Evolutionary conservation across 1,140 invertebrate genomes (phyloP), one percentile per base, ranked within the genome.

Genomic region (Orius laevigatus): DNA sequence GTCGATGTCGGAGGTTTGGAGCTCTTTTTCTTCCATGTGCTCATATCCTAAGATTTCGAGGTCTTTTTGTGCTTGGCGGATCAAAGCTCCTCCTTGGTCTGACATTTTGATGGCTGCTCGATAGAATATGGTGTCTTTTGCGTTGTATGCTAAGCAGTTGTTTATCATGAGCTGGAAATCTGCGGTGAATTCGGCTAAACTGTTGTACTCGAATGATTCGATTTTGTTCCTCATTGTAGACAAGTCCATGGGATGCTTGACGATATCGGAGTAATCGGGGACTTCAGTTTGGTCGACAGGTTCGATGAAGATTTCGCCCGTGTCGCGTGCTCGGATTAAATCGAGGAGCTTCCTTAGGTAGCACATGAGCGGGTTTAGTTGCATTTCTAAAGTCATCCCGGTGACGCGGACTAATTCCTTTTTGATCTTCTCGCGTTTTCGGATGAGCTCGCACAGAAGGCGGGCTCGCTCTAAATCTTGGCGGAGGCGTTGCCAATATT

Each of bases 101-200:
- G 83, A 74, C 75, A 95, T 81, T 58, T 81, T 84, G 1, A 88
- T 67, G 11, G 84, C 92, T 5, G 87, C 82, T 51, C 81, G 76
- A 64, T 82, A 81, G 60, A 77, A 78, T 41, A 86, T 79, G 0
- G 91, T 95, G 57, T 93, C 89, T 63, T 89, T 91, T 46, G 86
- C 82, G 67, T 97, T 96, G 60, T 97, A 98, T 0, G 79, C 83
- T 49, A 93, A 70, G 62, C 93, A 98, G 62, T 97, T 98, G 46
- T 78, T 78, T 20, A 96, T 86, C 79, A 97, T 96, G 0, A 96
- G 68, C 58, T 84, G 78, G 61, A 97, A 96, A 67, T 98, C 94
- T 1, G 66, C 66, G 61, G 92, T 83, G 59, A 97, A 80, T 12
- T 79, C 74, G 46, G 81, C 76, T 34, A 97, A 68, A 16, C 73